Evolutionary conservation across 2,888 invertebrate genomes (phyloP).

Genomic region (Pyrgus malvae): DNA sequence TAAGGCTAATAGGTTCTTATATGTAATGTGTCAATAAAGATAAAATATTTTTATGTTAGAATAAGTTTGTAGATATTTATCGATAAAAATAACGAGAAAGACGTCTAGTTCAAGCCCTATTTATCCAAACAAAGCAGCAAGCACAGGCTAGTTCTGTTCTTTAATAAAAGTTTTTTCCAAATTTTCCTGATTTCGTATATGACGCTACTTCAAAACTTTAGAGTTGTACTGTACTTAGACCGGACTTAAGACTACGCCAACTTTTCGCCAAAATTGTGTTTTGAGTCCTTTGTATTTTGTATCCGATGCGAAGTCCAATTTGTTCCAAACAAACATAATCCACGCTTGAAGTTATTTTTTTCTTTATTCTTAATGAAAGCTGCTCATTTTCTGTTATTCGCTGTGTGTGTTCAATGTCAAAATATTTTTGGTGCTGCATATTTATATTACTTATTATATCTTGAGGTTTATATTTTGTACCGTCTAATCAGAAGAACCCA

Average conservation of each 20-base stretch:
- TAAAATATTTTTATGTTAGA: too few species aligned
- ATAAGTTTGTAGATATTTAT: too few species aligned
- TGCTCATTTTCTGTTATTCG: background rate
- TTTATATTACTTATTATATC: too few species aligned
- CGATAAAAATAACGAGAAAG: too few species aligned
- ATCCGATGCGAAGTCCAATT: conserved; percentile 16
- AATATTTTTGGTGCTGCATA: background rate
- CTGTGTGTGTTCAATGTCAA: conserved; percentile 9
- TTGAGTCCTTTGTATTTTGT: conserved; percentile 14
- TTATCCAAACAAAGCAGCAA: too few species aligned
- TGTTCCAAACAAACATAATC: conserved; percentile 10
- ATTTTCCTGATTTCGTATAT: conserved; percentile 22
- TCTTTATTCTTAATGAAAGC: conserved; percentile 16
- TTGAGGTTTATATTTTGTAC: too few species aligned
- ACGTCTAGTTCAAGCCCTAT: too few species aligned
- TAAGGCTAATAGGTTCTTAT: too few species aligned
- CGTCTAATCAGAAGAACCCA: too few species aligned
- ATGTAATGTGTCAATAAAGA: too few species aligned
- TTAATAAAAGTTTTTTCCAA: too few species aligned
- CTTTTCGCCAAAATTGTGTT: conserved; percentile 13
- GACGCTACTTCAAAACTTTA: conserved; percentile 9
- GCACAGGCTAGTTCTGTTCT: too few species aligned
- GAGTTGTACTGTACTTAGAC: conserved; percentile 10
- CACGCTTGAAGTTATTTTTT: conserved; percentile 15
- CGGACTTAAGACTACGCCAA: conserved; percentile 1